Percentiles rank a stretch among this genome's conserved stretches.
These are phyloP conservation scores for Pipa parva DNA, from an alignment of 2,113 vertebrate species.

Conservation along the genomic window DNA sequence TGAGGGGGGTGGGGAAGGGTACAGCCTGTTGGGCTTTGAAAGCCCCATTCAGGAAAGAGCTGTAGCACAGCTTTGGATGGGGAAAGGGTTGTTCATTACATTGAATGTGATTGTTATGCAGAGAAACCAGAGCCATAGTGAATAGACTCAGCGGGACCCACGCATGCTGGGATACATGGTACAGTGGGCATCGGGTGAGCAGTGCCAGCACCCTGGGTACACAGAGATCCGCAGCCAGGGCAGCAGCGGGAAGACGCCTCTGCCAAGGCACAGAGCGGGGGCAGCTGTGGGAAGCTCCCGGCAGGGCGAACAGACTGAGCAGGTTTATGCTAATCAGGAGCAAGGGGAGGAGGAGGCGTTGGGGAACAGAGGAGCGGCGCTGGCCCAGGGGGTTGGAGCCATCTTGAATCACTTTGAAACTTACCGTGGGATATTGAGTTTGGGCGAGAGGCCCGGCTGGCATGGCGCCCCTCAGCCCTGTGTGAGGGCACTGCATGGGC, in stretches of 20 bases:
- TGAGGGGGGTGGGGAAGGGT: conserved; percentile 15
- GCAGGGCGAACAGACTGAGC: conserved; percentile 46
- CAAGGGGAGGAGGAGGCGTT: conserved; percentile 58
- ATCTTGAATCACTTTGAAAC: conserved; percentile 80
- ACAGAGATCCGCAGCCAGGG: no score
- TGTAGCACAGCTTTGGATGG: neutral
- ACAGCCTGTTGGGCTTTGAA: neutral
- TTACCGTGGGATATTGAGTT: conserved; percentile 52
- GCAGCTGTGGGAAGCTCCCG: no score
- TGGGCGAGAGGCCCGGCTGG: conserved; percentile 39
- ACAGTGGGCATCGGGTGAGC: no score
- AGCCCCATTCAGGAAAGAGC: conserved; percentile 4
- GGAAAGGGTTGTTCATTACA: neutral
- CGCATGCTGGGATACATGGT: no score
- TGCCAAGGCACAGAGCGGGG: no score
- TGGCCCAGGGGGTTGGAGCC: conserved; percentile 70
- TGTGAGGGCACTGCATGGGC: conserved; percentile 44
- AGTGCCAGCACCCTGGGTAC: no score
- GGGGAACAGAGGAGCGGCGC: conserved; percentile 52
- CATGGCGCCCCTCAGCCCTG: conserved; percentile 35
- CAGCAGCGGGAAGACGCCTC: no score
- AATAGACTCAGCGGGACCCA: no score
- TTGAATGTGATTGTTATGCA: no score
- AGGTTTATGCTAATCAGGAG: conserved; percentile 74
- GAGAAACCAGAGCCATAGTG: no score